Percentiles rank a stretch among this genome's conserved stretches.
Evolutionary conservation across 2,888 invertebrate species (phyloP).

Genomic region (Acleris laterana): DNA sequence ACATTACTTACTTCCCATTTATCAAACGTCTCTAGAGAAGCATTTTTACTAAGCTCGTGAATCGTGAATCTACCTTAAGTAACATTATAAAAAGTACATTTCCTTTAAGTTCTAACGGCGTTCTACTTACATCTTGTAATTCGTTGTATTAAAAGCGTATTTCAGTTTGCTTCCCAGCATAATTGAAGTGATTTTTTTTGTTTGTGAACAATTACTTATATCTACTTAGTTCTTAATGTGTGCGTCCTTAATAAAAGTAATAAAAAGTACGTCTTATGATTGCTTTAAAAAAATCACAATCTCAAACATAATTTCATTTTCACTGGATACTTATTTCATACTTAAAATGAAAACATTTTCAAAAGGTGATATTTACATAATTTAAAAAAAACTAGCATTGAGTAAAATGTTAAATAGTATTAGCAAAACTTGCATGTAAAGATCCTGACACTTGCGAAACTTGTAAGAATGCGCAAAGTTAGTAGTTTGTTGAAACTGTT

Average conservation of each 20-base stretch:
- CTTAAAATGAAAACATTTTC: too few relatives aligned
- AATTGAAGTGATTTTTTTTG: neutral
- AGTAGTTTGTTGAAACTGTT: neutral
- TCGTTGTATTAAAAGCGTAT: conserved; percentile 4
- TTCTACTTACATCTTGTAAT: neutral
- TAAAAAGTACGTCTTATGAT: too few relatives aligned
- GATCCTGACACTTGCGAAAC: neutral
- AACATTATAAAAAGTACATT: too few relatives aligned
- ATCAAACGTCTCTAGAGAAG: too few relatives aligned
- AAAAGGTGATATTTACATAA: too few relatives aligned
- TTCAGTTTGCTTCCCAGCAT: neutral
- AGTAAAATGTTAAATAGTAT: neutral
- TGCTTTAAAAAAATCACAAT: too few relatives aligned
- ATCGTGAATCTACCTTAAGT: too few relatives aligned
- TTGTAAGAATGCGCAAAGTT: neutral
- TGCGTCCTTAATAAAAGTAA: neutral
- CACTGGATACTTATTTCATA: too few relatives aligned
- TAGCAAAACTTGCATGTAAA: neutral
- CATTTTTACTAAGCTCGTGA: too few relatives aligned
- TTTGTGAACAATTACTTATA: neutral
- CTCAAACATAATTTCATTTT: too few relatives aligned
- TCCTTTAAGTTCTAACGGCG: neutral
- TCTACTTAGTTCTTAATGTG: neutral
- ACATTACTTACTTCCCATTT: too few relatives aligned
- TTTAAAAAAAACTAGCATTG: too few relatives aligned